These are phyloP conservation scores for Otus sunia DNA, from an alignment of 2,113 vertebrate species.

Conservation along the genomic window DNA sequence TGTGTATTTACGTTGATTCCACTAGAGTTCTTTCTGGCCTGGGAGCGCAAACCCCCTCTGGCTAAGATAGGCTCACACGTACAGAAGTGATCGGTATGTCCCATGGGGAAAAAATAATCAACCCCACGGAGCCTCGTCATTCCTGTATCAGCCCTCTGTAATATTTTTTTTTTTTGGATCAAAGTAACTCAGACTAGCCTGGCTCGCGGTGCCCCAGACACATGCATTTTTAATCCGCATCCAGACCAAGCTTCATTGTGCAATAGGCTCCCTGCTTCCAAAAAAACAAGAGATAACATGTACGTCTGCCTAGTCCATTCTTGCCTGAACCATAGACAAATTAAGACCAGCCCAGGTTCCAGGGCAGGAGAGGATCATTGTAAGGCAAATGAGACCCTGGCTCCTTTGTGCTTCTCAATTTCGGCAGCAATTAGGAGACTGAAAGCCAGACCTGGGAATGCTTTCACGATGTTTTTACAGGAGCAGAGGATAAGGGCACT, in stretches of 20 bases:
- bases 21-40: background rate
- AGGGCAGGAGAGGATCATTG: conserved; percentile 68
- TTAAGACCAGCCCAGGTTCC: conserved; percentile 72
- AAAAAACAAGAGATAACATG: conserved; percentile 74
- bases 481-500: background rate
- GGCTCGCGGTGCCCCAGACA: conserved; percentile 28
- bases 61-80: background rate
- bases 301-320: conserved; percentile 61
- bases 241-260: conserved; percentile 51
- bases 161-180: background rate
- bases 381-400: conserved; percentile 54
- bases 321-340: conserved; percentile 70
- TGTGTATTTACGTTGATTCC: background rate
- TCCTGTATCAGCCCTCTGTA: background rate
- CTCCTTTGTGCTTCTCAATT: conserved; percentile 12
- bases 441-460: conserved; percentile 26
- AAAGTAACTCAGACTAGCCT: background rate
- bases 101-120: background rate
- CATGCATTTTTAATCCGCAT: conserved; percentile 49
- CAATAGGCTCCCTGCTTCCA: conserved; percentile 58
- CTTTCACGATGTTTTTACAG: background rate
- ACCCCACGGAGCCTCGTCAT: background rate
- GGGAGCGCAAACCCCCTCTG: background rate
- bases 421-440: conserved; percentile 22
- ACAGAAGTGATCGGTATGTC: background rate